These are phyloP conservation scores for Empis stercorea DNA, from an alignment of 2,888 invertebrate genomes.

Conservation along the genomic window DNA sequence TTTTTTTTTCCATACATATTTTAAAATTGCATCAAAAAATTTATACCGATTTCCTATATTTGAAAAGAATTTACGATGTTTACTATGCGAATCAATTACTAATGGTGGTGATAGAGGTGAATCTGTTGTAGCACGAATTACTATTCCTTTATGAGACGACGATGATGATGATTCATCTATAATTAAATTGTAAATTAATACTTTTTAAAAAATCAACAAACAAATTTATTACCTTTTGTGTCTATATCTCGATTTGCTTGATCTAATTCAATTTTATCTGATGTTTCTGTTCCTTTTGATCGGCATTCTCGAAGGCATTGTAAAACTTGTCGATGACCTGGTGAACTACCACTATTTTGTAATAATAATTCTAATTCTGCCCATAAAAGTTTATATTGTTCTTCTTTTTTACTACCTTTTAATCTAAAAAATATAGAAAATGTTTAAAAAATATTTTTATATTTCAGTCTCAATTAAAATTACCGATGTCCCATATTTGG, in stretches of 20 bases:
- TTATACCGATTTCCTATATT: constrained; percentile 24
- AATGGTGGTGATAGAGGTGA: constrained; percentile 75
- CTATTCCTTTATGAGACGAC: constrained; percentile 27
- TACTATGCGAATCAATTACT: constrained; percentile 24
- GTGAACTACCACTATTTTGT: constrained; percentile 61
- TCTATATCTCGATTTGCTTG: constrained; percentile 45
- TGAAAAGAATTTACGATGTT: constrained; percentile 17
- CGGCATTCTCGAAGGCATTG: constrained; percentile 70
- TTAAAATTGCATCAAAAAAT: no score
- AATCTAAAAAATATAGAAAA: constrained; percentile 16
- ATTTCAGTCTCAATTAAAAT: constrained; percentile 12
- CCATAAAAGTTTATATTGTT: constrained; percentile 86
- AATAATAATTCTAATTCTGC: constrained; percentile 75
- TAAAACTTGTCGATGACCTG: constrained; percentile 64
- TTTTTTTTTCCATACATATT: not conserved
- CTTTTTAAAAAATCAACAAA: no score
- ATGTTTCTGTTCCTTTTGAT: constrained; percentile 38
- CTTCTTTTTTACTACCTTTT: constrained; percentile 54
- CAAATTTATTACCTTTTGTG: constrained; percentile 36
- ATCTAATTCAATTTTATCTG: constrained; percentile 47
- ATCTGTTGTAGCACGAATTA: constrained; percentile 67
- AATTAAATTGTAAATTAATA: not conserved
- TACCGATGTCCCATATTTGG: constrained; percentile 54
- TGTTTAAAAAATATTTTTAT: not conserved
- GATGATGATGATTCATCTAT: not conserved